Evolutionary conservation across 2,113 vertebrate genomes (phyloP).

Genomic region (Leucoraja erinaceus): DNA sequence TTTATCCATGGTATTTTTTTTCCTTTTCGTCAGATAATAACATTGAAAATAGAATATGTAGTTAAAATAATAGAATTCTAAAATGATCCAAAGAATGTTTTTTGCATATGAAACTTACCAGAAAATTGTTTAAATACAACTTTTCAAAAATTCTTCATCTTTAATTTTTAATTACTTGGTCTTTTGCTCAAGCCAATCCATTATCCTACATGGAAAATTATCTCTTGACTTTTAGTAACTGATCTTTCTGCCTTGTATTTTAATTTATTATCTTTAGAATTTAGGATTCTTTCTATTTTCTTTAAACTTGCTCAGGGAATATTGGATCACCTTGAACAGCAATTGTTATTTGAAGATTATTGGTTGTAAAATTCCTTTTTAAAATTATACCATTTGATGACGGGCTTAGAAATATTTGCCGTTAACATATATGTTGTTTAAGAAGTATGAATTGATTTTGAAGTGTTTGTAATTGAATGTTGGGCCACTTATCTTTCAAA

Average conservation of each 20-base stretch:
- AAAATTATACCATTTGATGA: background rate
- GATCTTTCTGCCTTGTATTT: background rate
- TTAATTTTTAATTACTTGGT: background rate
- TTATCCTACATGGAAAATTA: background rate
- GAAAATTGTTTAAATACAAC: background rate
- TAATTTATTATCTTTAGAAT: no score
- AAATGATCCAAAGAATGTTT: background rate
- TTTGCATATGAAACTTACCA: background rate
- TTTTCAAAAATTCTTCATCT: no score
- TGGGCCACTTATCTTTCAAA: no score
- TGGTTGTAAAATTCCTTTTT: background rate
- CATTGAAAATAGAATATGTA: background rate
- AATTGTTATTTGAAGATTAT: background rate
- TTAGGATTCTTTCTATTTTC: background rate
- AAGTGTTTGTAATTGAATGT: background rate
- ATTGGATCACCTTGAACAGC: background rate
- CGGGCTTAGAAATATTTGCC: background rate
- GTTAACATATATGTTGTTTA: background rate
- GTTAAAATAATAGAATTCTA: background rate
- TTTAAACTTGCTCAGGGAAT: background rate
- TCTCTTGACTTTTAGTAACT: background rate
- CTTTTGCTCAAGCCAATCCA: background rate
- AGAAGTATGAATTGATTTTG: background rate
- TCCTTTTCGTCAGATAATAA: background rate
- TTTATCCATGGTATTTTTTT: background rate